Conservation (phyloP, 2,113 vertebrate species). For the Apus apus region DNA sequence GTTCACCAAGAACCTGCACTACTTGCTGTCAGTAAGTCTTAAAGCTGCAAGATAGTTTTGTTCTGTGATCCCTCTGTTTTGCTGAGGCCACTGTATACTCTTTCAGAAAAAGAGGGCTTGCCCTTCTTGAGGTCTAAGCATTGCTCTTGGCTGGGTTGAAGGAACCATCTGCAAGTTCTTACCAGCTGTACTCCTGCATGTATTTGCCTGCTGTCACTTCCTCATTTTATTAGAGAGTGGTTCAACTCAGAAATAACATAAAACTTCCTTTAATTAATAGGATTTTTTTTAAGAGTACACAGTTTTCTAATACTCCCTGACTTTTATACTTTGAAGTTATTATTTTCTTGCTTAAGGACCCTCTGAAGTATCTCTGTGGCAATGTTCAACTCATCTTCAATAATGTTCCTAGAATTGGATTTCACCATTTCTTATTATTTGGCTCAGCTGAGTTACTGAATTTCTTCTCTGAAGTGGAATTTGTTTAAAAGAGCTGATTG, state of each 20-base stretch:
- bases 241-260: not conserved
- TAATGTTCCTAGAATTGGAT: not conserved
- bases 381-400: not conserved
- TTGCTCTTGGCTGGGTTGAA: not conserved
- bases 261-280: not conserved
- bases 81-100: not conserved
- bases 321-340: not conserved
- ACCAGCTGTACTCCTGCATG: not conserved
- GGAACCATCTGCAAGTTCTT: not conserved
- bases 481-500: not conserved
- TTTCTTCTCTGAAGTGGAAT: not conserved
- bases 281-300: not conserved
- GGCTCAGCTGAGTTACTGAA: accelerated
- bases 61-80: not conserved
- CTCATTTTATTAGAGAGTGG: not conserved
- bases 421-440: not conserved
- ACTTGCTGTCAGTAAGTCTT: not conserved
- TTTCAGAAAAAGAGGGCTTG: not conserved
- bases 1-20: not conserved
- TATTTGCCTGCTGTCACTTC: not conserved
- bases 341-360: not conserved
- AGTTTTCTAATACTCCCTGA: not conserved
- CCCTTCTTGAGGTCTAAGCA: not conserved
- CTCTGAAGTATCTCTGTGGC: not conserved
- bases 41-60: not conserved